Base-by-base conservation (phyloP, 2,113 vertebrate genomes). In the Coryphaenoides rupestris region DNA sequence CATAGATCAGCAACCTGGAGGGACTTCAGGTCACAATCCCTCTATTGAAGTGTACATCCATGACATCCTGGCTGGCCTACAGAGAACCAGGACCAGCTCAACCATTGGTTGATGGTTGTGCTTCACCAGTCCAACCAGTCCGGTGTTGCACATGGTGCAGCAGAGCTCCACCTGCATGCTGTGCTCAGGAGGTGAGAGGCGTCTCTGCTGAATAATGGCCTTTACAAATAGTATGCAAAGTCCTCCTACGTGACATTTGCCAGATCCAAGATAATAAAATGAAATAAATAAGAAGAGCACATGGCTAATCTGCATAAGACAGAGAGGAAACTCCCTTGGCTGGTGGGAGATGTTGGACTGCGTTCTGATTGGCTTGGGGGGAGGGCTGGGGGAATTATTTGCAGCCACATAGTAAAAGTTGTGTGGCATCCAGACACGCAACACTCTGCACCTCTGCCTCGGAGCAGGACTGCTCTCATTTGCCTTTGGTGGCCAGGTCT, bases 281-380 rank as follows among this genome's bases (percentile, higher is more conserved):
- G 72, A 86, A 94, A 94, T 87, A 94, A 93, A 93, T 93, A 89
- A 93, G 89, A 89, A 90, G 86, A 91, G 94, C 96, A 97, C 95
- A 94, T 95, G 95, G 95, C 96, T 98, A 91, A 99, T 98, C 95
- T 96, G 92, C 95, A 98, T 97, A 93, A 94, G 92, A 90, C 92
- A 92, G 92, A 93, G 92, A 91, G 92, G 92, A 91, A 76, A 92
- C 86, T 79, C 92, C 89, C 90, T 91, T 94, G 94, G 92, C 89
- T 90, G 91, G 84, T 90, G 92, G 92, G 92, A 77, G 90, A 91
- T 91, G 84, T 78, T 89, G 82, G 92, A 90, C 94, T 91, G 92
- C 86, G 86, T 84, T 92, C 91, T 92, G 84, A 72, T 90, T 91
- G 91, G 92, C 89, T 87, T 90, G 89, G 85, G 87, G 90, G 88